Evolutionary conservation across 37 sponge, comb jelly and placozoan genomes (phyloP).

Genomic region (Diacarnus erythraeanus): DNA sequence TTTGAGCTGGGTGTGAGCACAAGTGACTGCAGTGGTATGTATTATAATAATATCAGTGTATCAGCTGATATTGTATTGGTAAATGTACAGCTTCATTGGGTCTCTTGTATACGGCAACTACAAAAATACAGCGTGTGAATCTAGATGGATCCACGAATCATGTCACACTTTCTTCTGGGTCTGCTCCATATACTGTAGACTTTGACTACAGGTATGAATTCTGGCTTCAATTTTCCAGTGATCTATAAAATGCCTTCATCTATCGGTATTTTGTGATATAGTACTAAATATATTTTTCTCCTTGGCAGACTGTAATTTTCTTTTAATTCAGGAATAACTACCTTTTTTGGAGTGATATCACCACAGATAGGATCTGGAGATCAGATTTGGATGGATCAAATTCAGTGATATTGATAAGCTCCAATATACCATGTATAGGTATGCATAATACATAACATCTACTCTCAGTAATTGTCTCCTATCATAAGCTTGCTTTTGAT

Average conservation of each 20-base stretch:
- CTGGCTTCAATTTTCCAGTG: not conserved
- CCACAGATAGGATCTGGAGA: not conserved
- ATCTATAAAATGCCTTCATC: no score
- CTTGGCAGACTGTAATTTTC: not conserved
- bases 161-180: not conserved
- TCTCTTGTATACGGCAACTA: not conserved
- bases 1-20: not conserved
- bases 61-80: not conserved
- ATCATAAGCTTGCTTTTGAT: no score
- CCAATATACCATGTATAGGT: not conserved
- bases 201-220: conserved; percentile 9
- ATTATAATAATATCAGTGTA: not conserved
- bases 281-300: conserved; percentile 1
- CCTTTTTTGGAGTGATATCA: conserved; percentile 2
- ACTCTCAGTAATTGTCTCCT: no score
- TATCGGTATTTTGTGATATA: no score
- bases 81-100: not conserved
- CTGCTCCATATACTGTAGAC: not conserved
- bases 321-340: conserved; percentile 1
- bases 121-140: not conserved
- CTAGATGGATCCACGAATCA: not conserved
- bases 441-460: not conserved
- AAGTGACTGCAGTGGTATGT: not conserved
- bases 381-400: not conserved
- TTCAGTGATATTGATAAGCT: not conserved